Base-by-base conservation (phyloP, 2,113 vertebrate genomes). In the Monopterus albus region DNA sequence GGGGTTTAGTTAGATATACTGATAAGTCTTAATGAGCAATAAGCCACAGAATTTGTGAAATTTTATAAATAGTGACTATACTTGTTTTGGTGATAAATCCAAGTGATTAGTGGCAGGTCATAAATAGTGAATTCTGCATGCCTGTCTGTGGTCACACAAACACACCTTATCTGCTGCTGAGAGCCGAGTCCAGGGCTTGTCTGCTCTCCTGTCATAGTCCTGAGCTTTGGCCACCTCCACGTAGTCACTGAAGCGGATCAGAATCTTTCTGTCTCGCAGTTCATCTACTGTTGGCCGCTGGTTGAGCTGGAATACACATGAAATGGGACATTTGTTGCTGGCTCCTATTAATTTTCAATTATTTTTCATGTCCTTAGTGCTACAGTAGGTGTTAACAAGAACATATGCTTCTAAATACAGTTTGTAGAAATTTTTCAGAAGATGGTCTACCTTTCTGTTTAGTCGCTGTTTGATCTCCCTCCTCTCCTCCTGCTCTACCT, bases 191-290 rank as follows among this genome's bases (percentile, higher is more conserved):
- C 97, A 99, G 3, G 98, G 98, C 78, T 99, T 99, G 90, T 99
- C 98, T 1, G 98, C 97, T 84, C 98, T 93, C 71, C 98, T 90
- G 94, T 99, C 98, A 0, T 99, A 99, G 93, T 99, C 98, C 95
- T 99, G 98, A 78, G 98, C 98, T 94, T 97, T 98, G 20, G 98
- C 97, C 89, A 99, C 98, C 87, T 99, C 98, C 83, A 99, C 98
- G 0, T 99, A 99, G 82, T 99, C 98, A 23, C 97, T 99, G 93
- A 99, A 99, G 61, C 97, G 96, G 80, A 99, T 99, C 86, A 99
- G 94, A 82, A 99, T 99, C 91, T 99, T 99, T 81, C 96, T 94
- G 91, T 99, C 97, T 75, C 98, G 92, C 26, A 99, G 91, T 81
- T 99, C 98, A 49, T 99, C 98, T 1, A 99, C 98, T 1, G 98